Percentiles rank a stretch among this genome's conserved stretches.
Conservation (phyloP, 2,113 vertebrate genomes). For the Silurus meridionalis region DNA sequence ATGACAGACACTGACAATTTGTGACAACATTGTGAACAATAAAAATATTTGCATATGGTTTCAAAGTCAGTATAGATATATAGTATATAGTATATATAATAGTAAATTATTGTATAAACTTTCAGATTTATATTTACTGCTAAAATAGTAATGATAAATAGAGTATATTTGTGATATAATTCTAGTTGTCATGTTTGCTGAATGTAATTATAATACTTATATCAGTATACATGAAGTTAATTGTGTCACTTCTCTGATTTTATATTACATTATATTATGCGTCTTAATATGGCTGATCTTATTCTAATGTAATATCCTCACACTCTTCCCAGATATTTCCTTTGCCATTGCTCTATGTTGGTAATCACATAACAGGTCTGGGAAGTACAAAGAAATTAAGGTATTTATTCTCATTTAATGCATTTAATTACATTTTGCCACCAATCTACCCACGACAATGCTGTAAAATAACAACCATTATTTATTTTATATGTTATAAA, state of each 20-base stretch:
- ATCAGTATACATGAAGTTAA: too few species aligned
- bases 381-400: constrained; percentile 76
- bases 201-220: too few species aligned
- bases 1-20: background rate
- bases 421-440: background rate
- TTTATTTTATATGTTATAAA: too few species aligned
- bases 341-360: constrained; percentile 70
- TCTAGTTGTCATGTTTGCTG: too few species aligned
- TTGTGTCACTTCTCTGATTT: background rate
- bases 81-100: background rate
- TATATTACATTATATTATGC: background rate
- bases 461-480: too few species aligned
- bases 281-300: background rate
- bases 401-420: constrained; percentile 52
- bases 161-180: too few species aligned
- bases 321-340: constrained; percentile 69
- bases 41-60: background rate
- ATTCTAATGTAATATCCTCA: background rate
- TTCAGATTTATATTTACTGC: too few species aligned
- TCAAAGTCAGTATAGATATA: background rate
- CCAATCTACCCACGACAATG: background rate
- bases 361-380: constrained; percentile 74
- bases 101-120: too few species aligned
- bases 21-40: background rate
- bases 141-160: too few species aligned